A percentile compares a stretch with the other conserved stretches of the same genome.
These are phyloP conservation scores for Poecilia gillii DNA, from an alignment of 2,797 vertebrate genomes.

Conservation along the genomic window DNA sequence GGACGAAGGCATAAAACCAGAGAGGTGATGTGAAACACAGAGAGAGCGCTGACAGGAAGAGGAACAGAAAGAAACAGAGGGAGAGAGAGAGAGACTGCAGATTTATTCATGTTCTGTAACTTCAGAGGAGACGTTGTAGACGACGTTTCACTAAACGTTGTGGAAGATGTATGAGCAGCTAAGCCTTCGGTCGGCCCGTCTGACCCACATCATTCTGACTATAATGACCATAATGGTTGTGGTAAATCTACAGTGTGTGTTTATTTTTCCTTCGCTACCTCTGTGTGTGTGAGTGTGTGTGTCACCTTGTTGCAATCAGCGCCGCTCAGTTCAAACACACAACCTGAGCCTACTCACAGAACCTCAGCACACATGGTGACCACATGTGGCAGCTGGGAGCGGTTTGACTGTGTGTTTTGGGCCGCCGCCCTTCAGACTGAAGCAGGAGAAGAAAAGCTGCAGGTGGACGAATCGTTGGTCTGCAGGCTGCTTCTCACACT, in stretches of 20 bases:
- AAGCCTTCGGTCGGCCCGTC: background rate
- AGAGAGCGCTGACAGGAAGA: background rate
- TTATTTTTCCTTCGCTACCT: slow-evolving; percentile 7
- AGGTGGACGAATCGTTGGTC: background rate
- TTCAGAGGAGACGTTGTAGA: background rate
- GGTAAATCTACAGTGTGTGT: slow-evolving; percentile 25
- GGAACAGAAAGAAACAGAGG: too few species aligned
- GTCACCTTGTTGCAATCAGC: slow-evolving; percentile 35
- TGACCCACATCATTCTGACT: background rate
- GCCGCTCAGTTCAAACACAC: background rate
- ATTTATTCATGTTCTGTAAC: too few species aligned
- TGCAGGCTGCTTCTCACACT: background rate
- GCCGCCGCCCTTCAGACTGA: background rate
- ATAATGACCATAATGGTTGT: slow-evolving; percentile 31
- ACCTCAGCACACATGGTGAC: slow-evolving; percentile 47
- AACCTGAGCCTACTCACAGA: slow-evolving; percentile 18
- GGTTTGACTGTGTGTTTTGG: background rate
- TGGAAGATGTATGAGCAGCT: background rate
- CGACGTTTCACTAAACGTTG: background rate
- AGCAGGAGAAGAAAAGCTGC: rapidly evolving
- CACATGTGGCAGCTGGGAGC: slow-evolving; percentile 52
- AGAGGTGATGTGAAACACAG: background rate
- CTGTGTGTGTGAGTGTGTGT: slow-evolving; percentile 5
- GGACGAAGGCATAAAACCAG: background rate
- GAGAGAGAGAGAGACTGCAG: too few species aligned